Evolutionary conservation across 64 coral and sea anemone species (phyloP), one percentile per base, ranked within the genome.

Genomic region (Pocillopora verrucosa): DNA sequence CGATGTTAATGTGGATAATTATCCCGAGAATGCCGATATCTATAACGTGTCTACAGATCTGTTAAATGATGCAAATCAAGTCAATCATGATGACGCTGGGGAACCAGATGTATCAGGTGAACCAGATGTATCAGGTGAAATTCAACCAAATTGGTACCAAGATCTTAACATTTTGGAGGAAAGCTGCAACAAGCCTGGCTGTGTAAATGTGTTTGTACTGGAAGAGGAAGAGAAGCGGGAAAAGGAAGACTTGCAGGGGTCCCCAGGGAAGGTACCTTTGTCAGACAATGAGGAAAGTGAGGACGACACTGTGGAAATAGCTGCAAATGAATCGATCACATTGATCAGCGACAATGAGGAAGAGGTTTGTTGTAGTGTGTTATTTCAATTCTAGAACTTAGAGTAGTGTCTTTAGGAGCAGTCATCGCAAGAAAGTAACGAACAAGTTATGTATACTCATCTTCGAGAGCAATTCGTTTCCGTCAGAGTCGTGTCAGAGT

Each of bases 341-440:
- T 34, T 88, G 20, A 76, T 88, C n/a, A 88, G 86, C 35, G 86
- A 88, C 65, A 61, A 88, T 13, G 85, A 87, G n/a, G 86, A 88
- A 2, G 64, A 85, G 64, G 82, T 85, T 84, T 69, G 81, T 68
- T 19, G 16, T 67, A 3, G 16, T 67, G 16, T 67, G 16, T 67
- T 67, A 16, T 22, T 7, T 67, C 22, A 20, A 22, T 22, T 67
- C 22, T 4, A 20, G 16, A 22, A 17, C 16, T 4, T 67, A 20
- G 14, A 7, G 1, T 67, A 17, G 11, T 70, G 22, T 26, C 25
- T 30, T 7, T 24, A 11, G 22, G 2, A 25, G 2, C n/a, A n/a
- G n/a, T 19, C 22, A 30, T 24, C n/a, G 25, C 10, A 70, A 30
- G 3, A 25, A n/a, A 26, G 10, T 51, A 51, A 51, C 41, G 41